Percentiles rank a stretch among this genome's conserved stretches.
These are phyloP conservation scores for Hyposoter didymator DNA, from an alignment of 2,888 invertebrate species.

Conservation along the genomic window DNA sequence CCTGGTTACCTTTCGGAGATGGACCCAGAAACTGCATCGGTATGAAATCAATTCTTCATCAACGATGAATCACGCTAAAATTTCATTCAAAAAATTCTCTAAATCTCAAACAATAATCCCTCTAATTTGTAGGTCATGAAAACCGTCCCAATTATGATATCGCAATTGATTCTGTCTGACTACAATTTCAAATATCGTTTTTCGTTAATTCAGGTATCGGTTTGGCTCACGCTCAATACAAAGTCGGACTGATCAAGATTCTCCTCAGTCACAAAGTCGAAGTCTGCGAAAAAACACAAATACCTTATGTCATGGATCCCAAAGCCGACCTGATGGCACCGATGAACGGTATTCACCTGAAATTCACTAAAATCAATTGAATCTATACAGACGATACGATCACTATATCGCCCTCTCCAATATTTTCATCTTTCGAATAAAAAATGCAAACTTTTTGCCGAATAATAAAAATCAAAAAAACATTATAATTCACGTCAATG, in stretches of 20 bases:
- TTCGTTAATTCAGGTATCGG: constrained; percentile 72
- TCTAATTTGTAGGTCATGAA: neutral
- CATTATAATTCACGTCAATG: too few relatives aligned
- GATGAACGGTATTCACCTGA: constrained; percentile 76
- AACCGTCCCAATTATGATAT: neutral
- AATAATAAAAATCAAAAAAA: too few relatives aligned
- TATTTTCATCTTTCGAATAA: too few relatives aligned
- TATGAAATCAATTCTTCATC: constrained; percentile 59
- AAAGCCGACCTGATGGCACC: constrained; percentile 73
- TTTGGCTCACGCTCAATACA: constrained; percentile 80
- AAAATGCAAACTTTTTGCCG: too few relatives aligned
- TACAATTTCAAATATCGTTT: neutral
- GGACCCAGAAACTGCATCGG: constrained; percentile 82
- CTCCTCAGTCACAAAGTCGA: constrained; percentile 79
- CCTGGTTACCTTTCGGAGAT: constrained; percentile 77
- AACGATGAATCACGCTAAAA: neutral
- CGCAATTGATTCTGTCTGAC: too few relatives aligned
- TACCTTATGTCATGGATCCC: constrained; percentile 74
- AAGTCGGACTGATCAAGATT: constrained; percentile 80
- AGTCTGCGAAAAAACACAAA: constrained; percentile 78
- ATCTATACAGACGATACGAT: neutral
- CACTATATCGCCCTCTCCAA: too few relatives aligned
- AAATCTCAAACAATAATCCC: too few relatives aligned
- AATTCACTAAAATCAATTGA: constrained; percentile 71
- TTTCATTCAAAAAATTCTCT: neutral